phyloP scores from a whole-genome alignment of 2,888 invertebrate species.

The Troides oblongomaculatus region DNA sequence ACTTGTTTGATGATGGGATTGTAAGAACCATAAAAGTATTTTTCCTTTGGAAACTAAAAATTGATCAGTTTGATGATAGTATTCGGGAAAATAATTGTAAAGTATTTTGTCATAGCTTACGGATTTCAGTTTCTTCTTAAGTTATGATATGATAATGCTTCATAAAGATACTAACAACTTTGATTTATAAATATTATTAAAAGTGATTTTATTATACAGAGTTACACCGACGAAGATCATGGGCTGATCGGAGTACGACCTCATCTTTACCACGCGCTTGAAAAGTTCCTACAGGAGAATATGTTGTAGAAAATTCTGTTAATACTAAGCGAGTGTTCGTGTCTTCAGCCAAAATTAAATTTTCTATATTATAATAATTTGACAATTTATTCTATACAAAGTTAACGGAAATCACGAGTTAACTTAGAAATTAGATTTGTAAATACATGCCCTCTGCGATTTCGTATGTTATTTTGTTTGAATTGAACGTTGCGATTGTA shows the following conservation, averaged over 20 bases:
- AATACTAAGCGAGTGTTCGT: neutral
- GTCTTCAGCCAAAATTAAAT: neutral
- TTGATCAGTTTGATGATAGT: too few relatives aligned
- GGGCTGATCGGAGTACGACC: slow-evolving; percentile 89
- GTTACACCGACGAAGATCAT: slow-evolving; percentile 97
- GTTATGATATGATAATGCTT: too few relatives aligned
- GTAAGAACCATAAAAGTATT: too few relatives aligned
- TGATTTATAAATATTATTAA: too few relatives aligned
- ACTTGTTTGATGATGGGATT: too few relatives aligned
- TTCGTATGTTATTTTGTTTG: neutral
- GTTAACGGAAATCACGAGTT: neutral
- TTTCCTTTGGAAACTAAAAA: too few relatives aligned
- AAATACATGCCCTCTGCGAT: neutral
- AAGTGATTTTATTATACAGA: slow-evolving; percentile 77
- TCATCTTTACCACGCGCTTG: slow-evolving; percentile 94
- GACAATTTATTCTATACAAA: neutral
- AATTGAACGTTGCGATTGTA: neutral
- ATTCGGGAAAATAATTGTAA: too few relatives aligned
- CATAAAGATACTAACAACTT: too few relatives aligned
- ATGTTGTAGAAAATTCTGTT: slow-evolving; percentile 50
- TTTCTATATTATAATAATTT: neutral
- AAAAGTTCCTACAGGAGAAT: slow-evolving; percentile 85
- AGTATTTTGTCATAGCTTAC: too few relatives aligned
- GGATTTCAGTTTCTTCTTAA: too few relatives aligned
- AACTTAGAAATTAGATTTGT: neutral